phyloP scores from a whole-genome alignment of 2,797 vertebrate genomes.

The Acipenser oxyrinchus region DNA sequence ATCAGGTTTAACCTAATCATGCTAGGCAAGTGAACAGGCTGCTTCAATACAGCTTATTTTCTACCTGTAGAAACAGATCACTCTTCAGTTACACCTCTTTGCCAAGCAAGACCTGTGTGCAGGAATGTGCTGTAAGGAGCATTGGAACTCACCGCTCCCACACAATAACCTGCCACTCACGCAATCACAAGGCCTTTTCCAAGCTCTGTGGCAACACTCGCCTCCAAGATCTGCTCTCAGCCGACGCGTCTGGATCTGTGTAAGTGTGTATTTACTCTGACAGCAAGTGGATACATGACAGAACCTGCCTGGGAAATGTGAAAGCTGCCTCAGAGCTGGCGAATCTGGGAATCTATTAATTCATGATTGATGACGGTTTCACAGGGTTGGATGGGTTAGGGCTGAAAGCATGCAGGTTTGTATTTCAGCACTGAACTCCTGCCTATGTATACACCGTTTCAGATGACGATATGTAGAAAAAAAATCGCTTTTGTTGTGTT shows the following conservation, averaged over 20 bases:
- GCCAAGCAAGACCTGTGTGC: neutral
- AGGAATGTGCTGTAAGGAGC: slow-evolving; percentile 10
- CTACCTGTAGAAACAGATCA: too few species aligned
- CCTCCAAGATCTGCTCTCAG: slow-evolving; percentile 2
- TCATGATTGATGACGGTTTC: neutral
- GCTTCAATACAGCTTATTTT: too few species aligned
- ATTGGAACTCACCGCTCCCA: neutral
- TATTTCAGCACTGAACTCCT: too few species aligned
- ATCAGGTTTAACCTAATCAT: too few species aligned
- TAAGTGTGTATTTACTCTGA: neutral
- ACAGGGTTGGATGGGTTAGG: neutral
- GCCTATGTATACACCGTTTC: too few species aligned
- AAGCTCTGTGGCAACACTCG: neutral
- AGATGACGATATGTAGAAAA: too few species aligned
- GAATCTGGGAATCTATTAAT: slow-evolving; percentile 18
- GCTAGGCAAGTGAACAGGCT: too few species aligned
- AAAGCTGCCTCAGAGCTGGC: slow-evolving; percentile 20
- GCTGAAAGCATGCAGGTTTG: neutral
- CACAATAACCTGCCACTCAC: slow-evolving; percentile 7
- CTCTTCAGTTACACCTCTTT: too few species aligned
- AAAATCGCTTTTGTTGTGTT: too few species aligned
- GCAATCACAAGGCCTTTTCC: neutral
- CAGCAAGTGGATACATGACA: slow-evolving; percentile 27
- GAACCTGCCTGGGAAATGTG: slow-evolving; percentile 41
- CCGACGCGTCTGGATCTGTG: slow-evolving; percentile 3